These are phyloP conservation scores for Catostomus latipinnis DNA, from an alignment of 2,797 vertebrate species.

Conservation along the genomic window DNA sequence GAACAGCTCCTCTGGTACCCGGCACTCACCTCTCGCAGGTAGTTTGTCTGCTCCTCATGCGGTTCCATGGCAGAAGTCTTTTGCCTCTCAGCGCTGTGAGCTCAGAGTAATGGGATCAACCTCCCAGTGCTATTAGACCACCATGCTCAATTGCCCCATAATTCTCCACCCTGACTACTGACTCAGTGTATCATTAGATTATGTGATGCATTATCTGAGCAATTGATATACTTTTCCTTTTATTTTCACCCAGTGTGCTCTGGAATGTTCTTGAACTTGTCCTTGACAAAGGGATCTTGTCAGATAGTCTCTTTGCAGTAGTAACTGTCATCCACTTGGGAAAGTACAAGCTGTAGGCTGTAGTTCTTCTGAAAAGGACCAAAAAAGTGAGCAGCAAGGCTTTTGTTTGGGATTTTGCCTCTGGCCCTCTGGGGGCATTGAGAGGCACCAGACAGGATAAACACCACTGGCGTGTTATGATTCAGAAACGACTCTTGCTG, in stretches of 20 bases:
- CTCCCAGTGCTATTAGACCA: conserved; percentile 47
- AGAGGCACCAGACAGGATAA: conserved; percentile 21
- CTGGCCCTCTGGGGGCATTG: conserved; percentile 30
- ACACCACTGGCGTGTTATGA: conserved; percentile 18
- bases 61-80: conserved; percentile 45
- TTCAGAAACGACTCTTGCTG: conserved; percentile 5
- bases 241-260: conserved; percentile 11
- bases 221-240: conserved; percentile 31
- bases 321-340: conserved; percentile 14
- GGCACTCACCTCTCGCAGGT: conserved; percentile 47
- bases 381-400: conserved; percentile 20
- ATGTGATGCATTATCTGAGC: conserved; percentile 26
- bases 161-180: conserved; percentile 8
- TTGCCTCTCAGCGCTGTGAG: conserved; percentile 30
- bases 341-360: conserved; percentile 8
- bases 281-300: conserved; percentile 32
- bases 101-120: conserved; percentile 48
- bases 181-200: conserved; percentile 33
- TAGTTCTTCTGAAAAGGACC: not conserved
- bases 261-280: conserved; percentile 23
- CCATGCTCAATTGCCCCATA: conserved; percentile 31
- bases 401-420: conserved; percentile 39
- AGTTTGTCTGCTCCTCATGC: conserved; percentile 45
- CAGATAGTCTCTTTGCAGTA: conserved; percentile 31
- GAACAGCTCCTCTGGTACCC: conserved; percentile 42